These are phyloP conservation scores for Enteromius fasciolatus DNA, from an alignment of 2,797 vertebrate species.

Conservation along the genomic window DNA sequence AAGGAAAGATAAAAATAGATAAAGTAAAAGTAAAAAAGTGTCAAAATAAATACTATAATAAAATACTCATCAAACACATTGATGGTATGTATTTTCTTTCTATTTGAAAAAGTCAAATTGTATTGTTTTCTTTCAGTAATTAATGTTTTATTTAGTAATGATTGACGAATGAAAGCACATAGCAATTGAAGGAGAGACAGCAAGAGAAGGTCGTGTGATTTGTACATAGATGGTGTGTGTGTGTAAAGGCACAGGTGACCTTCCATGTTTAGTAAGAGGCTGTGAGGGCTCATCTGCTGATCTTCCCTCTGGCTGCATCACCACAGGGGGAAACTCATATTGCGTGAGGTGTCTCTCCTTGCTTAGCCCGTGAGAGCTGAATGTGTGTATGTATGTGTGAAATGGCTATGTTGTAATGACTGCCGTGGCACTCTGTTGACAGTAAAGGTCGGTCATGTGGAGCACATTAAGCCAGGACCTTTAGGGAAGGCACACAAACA, in stretches of 20 bases:
- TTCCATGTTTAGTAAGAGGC: conserved; percentile 26
- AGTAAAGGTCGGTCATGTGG: conserved; percentile 57
- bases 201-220: background rate
- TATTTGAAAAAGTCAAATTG: background rate
- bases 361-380: conserved; percentile 20
- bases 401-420: conserved; percentile 32
- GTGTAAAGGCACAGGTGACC: conserved; percentile 14
- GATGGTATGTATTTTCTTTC: background rate
- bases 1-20: background rate
- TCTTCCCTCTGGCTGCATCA: conserved; percentile 7
- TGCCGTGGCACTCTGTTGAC: conserved; percentile 49
- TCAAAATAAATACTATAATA: background rate
- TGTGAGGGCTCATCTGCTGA: conserved; percentile 30
- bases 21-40: background rate
- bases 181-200: background rate
- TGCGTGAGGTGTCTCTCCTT: conserved; percentile 31
- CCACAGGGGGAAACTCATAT: conserved; percentile 15
- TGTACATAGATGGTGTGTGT: conserved; percentile 53
- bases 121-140: background rate
- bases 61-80: too few relatives aligned
- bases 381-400: conserved; percentile 31
- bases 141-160: background rate
- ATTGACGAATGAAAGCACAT: background rate
- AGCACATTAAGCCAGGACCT: conserved; percentile 50
- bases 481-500: conserved; percentile 50